Base-by-base conservation (phyloP, 2,797 vertebrate species). In the Premnoplex brunnescens region DNA sequence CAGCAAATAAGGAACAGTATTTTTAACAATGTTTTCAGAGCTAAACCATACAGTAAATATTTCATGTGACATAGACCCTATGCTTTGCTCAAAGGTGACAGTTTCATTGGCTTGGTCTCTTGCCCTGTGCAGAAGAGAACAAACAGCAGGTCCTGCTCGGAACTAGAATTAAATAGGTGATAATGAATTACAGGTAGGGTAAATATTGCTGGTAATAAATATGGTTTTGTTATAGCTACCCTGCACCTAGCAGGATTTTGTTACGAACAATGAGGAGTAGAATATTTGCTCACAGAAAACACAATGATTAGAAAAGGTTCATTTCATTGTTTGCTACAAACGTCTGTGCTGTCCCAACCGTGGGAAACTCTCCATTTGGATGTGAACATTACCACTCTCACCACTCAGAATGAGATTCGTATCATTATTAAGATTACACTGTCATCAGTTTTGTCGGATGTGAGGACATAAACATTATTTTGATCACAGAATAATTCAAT, bases 281-380 rank as follows among this genome's bases (percentile, higher is more conserved):
- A 91, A 6, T 98, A 96, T 98, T 98, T 98, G 96, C 93, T 97
- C 95, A 97, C 88, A 64, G 96, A 89, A 96, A 93, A 71, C 91
- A 82, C 79, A 87, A 43, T 95, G 55, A 97, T 97, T 92, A 95
- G 94, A 91, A 97, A 88, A 91, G 34, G 52, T 55, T 91, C 67
- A 95, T 93, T 89, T 91, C 83, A 59, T 94, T 96, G 76, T 97
- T 97, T 91, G 92, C 67, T 85, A 52, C 60, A 77, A 77, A 85
- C 91, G 59, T 71, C 87, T 60, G 37, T 73, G 41, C 36, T 62
- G 34, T 76, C 78, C 89, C 79, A 79, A n/a, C 80, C 79, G 85
- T 98, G 98, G 93, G 98, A 98, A 98, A 92, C 26, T 30, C 58
- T 54, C 96, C 98, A 97, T 66, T 91, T 97, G 98, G 95, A 93